Conservation (phyloP, 2,888 invertebrate species). For the Aleiodes alternator region DNA sequence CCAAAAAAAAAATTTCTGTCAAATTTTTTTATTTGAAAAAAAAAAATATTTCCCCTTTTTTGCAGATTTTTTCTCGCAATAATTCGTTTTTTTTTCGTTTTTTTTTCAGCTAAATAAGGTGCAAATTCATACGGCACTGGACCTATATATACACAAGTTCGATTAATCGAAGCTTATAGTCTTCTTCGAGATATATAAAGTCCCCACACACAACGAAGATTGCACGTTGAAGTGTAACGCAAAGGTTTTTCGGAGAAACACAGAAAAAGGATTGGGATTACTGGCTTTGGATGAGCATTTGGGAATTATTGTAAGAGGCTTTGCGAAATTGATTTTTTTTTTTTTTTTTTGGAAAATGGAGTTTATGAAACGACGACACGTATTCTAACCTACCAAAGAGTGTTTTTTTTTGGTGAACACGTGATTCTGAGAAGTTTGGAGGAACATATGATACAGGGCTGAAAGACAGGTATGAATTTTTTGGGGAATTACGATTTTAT, state of each 20-base stretch:
- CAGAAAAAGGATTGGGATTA: not conserved
- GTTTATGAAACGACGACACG: not conserved
- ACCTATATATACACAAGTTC: not conserved
- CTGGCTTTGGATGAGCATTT: not conserved
- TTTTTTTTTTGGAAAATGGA: not conserved
- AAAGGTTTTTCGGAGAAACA: not conserved
- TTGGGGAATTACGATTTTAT: not conserved
- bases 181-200: not conserved
- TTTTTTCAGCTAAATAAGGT: no score
- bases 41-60: no score
- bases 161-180: not conserved
- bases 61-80: conserved; percentile 5
- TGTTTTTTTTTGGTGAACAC: conserved; percentile 2
- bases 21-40: not conserved
- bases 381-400: conserved; percentile 18
- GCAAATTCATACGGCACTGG: not conserved
- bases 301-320: not conserved
- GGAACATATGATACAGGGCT: not conserved
- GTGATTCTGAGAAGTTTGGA: conserved; percentile 4
- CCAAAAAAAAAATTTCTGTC: no score
- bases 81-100: not conserved
- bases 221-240: not conserved
- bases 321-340: not conserved
- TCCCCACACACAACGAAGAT: not conserved
- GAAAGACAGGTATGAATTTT: conserved; percentile 12